Conservation (phyloP, 1,140 invertebrate species). For the Lithobius niger region DNA sequence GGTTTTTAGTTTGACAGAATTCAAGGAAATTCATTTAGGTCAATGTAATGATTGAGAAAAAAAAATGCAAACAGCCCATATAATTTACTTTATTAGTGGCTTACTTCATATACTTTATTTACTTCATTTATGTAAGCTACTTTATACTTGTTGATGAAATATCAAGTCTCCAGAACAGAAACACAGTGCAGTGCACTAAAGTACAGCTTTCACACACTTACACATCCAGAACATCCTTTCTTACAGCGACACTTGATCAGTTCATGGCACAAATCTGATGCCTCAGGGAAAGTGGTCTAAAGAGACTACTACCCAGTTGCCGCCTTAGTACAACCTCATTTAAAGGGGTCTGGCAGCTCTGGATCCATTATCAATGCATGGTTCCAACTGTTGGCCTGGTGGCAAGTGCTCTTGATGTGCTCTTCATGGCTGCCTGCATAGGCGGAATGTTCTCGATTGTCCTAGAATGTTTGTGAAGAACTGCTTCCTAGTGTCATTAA, state of each 20-base stretch:
- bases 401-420: slow-evolving; percentile 7
- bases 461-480: not conserved
- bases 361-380: not conserved
- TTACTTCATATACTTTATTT: too few relatives aligned
- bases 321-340: slow-evolving; percentile 5
- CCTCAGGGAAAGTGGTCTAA: too few relatives aligned
- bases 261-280: not conserved
- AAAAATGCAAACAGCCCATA: too few relatives aligned
- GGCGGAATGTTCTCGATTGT: not conserved
- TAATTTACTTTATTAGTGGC: too few relatives aligned
- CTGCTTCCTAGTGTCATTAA: not conserved
- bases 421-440: not conserved
- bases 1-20: too few relatives aligned
- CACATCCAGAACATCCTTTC: too few relatives aligned
- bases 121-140: too few relatives aligned
- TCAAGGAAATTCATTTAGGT: too few relatives aligned
- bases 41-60: too few relatives aligned
- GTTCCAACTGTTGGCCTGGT: not conserved
- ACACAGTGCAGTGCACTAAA: not conserved
- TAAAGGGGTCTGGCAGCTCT: not conserved
- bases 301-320: not conserved
- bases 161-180: not conserved
- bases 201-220: not conserved
- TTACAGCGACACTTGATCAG: too few relatives aligned
- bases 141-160: too few relatives aligned